Percentiles rank a stretch among this genome's conserved stretches.
Evolutionary conservation across 1,140 invertebrate genomes (phyloP).

Genomic region (Trichogramma pretiosum): DNA sequence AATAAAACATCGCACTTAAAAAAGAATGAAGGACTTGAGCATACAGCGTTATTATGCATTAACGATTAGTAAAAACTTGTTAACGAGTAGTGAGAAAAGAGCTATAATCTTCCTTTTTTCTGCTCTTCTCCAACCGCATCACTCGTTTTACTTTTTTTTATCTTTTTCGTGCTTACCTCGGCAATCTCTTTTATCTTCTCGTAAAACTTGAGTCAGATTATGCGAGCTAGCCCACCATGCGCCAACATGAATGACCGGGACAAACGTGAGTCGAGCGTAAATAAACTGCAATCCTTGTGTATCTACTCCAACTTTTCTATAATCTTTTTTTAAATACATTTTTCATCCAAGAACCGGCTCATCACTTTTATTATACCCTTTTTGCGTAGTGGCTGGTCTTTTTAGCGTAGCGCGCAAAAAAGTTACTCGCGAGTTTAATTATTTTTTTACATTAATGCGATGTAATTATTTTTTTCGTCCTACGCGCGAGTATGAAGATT

Average conservation of each 20-base stretch:
- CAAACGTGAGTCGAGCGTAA: constrained; percentile 7
- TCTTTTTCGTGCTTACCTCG: constrained; percentile 4
- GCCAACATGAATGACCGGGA: not conserved
- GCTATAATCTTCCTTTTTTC: too few relatives aligned
- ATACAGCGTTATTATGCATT: constrained; percentile 5
- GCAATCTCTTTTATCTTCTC: constrained; percentile 18
- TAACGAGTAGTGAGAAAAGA: constrained; percentile 6
- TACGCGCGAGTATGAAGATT: too few relatives aligned
- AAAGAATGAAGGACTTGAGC: too few relatives aligned
- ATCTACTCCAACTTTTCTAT: not conserved
- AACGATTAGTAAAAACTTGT: constrained; percentile 18
- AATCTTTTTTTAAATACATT: too few relatives aligned
- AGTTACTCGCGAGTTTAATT: too few relatives aligned
- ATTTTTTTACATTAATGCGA: too few relatives aligned
- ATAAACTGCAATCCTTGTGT: not conserved
- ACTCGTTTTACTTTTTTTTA: too few relatives aligned
- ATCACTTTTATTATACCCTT: constrained; percentile 19
- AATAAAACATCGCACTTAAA: too few relatives aligned
- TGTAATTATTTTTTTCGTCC: too few relatives aligned
- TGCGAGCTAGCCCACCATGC: not conserved
- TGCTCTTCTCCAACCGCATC: too few relatives aligned
- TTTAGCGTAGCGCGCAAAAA: too few relatives aligned
- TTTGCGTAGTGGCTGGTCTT: constrained; percentile 11
- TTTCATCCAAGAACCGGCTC: constrained; percentile 19
- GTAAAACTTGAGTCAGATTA: constrained; percentile 15